Evolutionary conservation across 2,888 invertebrate species (phyloP).

Genomic region (Anthrax anthrax): DNA sequence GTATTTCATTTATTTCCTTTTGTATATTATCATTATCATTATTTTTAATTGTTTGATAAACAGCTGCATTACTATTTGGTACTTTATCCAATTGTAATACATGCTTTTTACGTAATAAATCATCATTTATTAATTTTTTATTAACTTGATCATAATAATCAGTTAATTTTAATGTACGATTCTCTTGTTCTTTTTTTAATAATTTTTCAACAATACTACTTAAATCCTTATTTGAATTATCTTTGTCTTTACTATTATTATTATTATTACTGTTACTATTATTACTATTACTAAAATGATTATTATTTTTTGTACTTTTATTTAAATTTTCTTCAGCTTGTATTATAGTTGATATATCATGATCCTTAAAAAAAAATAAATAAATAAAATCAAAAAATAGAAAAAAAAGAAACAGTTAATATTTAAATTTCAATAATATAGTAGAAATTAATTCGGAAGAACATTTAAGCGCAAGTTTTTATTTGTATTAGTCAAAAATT

Average conservation of each 20-base stretch:
- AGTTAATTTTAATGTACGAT: conserved; percentile 15
- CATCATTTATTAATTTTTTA: conserved; percentile 17
- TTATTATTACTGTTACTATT: conserved; percentile 4
- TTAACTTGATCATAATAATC: conserved; percentile 21
- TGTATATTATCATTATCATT: conserved; percentile 40
- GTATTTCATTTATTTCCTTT: conserved; percentile 44
- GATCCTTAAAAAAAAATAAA: conserved; percentile 22
- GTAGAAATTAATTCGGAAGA: no score
- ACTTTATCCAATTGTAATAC: conserved; percentile 34
- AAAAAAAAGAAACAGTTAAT: no score
- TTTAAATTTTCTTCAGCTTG: conserved; percentile 35
- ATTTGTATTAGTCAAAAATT: no score
- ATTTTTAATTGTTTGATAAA: conserved; percentile 46
- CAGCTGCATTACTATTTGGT: conserved; percentile 43
- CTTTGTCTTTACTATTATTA: conserved; percentile 1
- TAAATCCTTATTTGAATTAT: conserved; percentile 36
- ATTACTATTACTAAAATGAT: conserved; percentile 3
- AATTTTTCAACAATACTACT: conserved; percentile 42
- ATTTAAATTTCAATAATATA: no score
- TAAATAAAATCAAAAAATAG: not conserved
- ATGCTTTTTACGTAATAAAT: conserved; percentile 15
- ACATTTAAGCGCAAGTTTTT: no score
- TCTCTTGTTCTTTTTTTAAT: conserved; percentile 25
- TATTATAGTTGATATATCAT: conserved; percentile 38
- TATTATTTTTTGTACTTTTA: conserved; percentile 12